Base-by-base conservation (phyloP, 37 sponge, comb jelly and placozoan genomes). In the Chondrosia reniformis region DNA sequence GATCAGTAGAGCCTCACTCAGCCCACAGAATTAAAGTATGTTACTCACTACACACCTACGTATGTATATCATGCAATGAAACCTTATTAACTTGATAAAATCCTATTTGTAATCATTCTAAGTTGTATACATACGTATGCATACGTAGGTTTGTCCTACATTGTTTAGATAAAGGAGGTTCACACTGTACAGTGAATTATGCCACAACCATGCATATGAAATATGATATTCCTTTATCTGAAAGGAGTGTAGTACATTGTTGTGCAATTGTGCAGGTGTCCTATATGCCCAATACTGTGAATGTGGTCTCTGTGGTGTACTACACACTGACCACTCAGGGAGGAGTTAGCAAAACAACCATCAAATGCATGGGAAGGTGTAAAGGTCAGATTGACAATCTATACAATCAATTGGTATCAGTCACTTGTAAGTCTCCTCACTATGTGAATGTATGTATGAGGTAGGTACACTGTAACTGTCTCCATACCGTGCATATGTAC, bases 361-460 rank as follows among this genome's bases (percentile, higher is more conserved):
- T 91, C 78, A 86, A 76, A 33, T 91, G 91, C 42, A 31, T 45
- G 34, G 87, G 91, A 25, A 24, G 37, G 31, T 37, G 81, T 28
- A 41, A 75, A 67, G 86, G 91, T 90, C 12, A 28, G 80, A 36
- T 62, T 1, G 5, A 40, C 27, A 43, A 12, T 5, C 8, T 82
- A 46, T 74, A 45, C 45, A 73, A 6, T 72, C 33, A 73, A 61
- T 81, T 33, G 71, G 30, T 81, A 25, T 36, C 44, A 73, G 81
- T 66, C n/a, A n/a, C n/a, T n/a, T n/a, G n/a, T n/a, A n/a, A n/a
- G n/a, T n/a, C n/a, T n/a, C n/a, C n/a, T 59, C 30, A 7, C n/a
- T 30, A 5, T 59, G 22, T 13, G 22, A 30, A 30, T 59, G 22
- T 30, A 13, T 59, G 22, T 59, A 13, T 59, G 28, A 30, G 61